Evolutionary conservation across 1,140 invertebrate species (phyloP), one percentile per base, ranked within the genome.

Genomic region (Anoplolepis gracilipes): DNA sequence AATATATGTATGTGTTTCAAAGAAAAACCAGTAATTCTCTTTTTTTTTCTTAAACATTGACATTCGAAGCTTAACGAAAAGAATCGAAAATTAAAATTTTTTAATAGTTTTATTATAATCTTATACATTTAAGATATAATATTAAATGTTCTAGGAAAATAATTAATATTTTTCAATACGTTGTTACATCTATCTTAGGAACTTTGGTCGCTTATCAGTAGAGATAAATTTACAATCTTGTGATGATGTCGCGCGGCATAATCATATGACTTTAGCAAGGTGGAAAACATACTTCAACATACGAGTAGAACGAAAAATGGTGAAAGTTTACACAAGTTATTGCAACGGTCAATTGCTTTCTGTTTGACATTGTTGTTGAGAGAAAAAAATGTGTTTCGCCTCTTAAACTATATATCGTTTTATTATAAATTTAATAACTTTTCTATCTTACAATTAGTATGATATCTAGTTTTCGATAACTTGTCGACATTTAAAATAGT

Each of bases 221-320:
- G 0, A 86, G 85, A 89, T 89, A 87, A 70, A 57, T 33, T 33
- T 42, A 42, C 73, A 76, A 87, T 85, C 67, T 89, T 28, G 57
- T 69, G 11, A 33, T 81, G 30, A 57, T 75, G 36, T 25, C 39
- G 62, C 2, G 49, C 5, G 39, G 33, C 33, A 64, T 72, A 28
- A 46, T 39, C 61, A 19, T 62, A 22, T 61, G 53, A 42, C 57
- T 73, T 61, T 30, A 33, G 33, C 16, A 76, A 76, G 33, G n/a
- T 59, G 1, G 36, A 22, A 33, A 16, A 53, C 25, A n/a, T n/a
- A n/a, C n/a, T 39, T 57, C 2, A 13, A 6, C 1, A 6, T 16
- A 25, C 2, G n/a, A 73, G 22, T n/a, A 10, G 8, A 25, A 39
- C 1, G 16, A 75, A 75, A 57, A 82, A 82, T 82, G n/a, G 10